phyloP scores from a whole-genome alignment of 2,888 invertebrate species.

The Hypomecis atomaria region DNA sequence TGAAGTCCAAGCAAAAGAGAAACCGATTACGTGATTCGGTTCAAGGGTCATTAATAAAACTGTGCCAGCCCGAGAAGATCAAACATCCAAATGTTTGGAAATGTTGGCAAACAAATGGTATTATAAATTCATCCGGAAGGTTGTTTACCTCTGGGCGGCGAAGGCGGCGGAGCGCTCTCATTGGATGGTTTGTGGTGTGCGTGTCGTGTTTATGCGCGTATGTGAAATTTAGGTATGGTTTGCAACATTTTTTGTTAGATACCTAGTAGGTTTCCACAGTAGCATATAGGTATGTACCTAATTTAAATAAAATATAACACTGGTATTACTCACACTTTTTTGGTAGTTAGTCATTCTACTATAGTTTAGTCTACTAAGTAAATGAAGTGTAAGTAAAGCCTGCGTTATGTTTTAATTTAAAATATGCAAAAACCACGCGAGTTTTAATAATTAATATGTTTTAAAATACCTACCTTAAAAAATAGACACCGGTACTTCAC shows the following conservation, averaged over 20 bases:
- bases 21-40: constrained; percentile 21
- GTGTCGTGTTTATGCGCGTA: constrained; percentile 19
- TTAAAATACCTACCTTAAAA: no score
- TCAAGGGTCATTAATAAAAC: constrained; percentile 34
- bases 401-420: no score
- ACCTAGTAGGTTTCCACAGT: background rate
- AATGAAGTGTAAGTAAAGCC: no score
- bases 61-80: constrained; percentile 43
- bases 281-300: no score
- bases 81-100: constrained; percentile 36
- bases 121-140: constrained; percentile 47
- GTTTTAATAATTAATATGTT: no score
- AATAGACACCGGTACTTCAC: no score
- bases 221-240: constrained; percentile 32
- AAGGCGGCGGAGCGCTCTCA: constrained; percentile 35
- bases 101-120: constrained; percentile 45
- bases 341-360: no score
- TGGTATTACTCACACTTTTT: no score
- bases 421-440: no score
- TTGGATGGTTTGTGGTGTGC: constrained; percentile 48
- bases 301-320: no score
- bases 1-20: constrained; percentile 6
- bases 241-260: constrained; percentile 48
- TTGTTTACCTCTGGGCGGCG: constrained; percentile 57
- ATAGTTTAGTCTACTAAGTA: no score